Evolutionary conservation across 2,113 vertebrate species (phyloP).

Genomic region (Paramormyrops kingsleyae): DNA sequence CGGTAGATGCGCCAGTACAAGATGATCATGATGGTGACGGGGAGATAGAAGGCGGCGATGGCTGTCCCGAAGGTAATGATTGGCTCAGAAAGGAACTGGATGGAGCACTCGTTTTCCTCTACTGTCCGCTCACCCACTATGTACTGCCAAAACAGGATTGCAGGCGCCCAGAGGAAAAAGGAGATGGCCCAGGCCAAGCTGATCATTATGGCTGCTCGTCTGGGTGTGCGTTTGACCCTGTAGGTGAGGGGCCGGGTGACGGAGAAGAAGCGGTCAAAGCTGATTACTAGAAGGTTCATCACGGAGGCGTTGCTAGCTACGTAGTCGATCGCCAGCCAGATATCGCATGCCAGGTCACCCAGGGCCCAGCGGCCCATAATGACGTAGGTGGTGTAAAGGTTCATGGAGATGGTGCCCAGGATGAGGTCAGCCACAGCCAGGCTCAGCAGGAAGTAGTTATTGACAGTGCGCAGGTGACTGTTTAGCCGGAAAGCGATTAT

Average conservation of each 20-base stretch:
- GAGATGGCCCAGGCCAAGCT: slow-evolving; percentile 65
- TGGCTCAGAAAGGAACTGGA: slow-evolving; percentile 65
- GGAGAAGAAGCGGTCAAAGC: slow-evolving; percentile 73
- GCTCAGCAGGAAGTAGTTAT: slow-evolving; percentile 72
- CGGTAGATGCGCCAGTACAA: slow-evolving; percentile 71
- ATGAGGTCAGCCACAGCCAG: slow-evolving; percentile 69
- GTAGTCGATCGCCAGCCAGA: slow-evolving; percentile 71
- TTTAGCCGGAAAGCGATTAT: slow-evolving; percentile 70
- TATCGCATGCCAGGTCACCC: slow-evolving; percentile 62
- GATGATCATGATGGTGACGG: slow-evolving; percentile 65
- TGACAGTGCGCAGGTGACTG: slow-evolving; percentile 65
- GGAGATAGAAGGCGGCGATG: slow-evolving; percentile 71
- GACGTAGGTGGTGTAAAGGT: slow-evolving; percentile 67
- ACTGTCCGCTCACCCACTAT: slow-evolving; percentile 52
- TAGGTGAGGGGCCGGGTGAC: slow-evolving; percentile 69
- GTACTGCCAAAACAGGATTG: slow-evolving; percentile 71
- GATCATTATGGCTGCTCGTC: slow-evolving; percentile 59
- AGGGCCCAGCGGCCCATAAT: slow-evolving; percentile 65
- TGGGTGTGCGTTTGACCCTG: slow-evolving; percentile 62
- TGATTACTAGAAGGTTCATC: slow-evolving; percentile 73
- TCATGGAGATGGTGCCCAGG: slow-evolving; percentile 69
- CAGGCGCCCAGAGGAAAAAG: slow-evolving; percentile 69
- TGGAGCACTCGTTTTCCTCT: slow-evolving; percentile 51
- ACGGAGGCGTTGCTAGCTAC: slow-evolving; percentile 72
- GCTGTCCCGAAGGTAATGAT: slow-evolving; percentile 67